Evolutionary conservation across 2,888 invertebrate genomes (phyloP).

Genomic region (Megamerina dolium): DNA sequence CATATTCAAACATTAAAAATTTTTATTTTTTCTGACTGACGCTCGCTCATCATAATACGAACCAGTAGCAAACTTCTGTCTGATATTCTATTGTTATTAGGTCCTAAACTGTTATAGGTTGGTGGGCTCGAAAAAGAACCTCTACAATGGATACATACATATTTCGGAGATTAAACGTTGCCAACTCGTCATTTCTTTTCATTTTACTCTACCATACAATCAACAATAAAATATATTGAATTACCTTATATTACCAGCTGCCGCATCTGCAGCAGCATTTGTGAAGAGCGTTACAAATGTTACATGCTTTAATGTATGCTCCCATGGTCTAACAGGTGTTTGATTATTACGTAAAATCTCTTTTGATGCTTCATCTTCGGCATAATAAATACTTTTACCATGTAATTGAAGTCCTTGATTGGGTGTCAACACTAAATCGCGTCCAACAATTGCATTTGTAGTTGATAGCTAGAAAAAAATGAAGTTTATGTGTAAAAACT

Average conservation of each 20-base stretch:
- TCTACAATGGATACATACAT: too few species aligned
- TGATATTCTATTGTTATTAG: too few species aligned
- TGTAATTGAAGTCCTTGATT: slow-evolving; percentile 34
- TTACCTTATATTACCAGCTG: slow-evolving; percentile 40
- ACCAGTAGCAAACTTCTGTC: too few species aligned
- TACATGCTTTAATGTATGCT: slow-evolving; percentile 62
- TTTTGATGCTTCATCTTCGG: slow-evolving; percentile 24
- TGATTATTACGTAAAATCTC: slow-evolving; percentile 9
- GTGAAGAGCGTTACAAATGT: slow-evolving; percentile 57
- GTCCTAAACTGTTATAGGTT: too few species aligned
- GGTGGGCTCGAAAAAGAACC: too few species aligned
- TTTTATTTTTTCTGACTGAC: too few species aligned
- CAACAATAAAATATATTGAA: too few species aligned
- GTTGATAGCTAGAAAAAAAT: slow-evolving; percentile 20
- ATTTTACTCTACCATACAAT: too few species aligned
- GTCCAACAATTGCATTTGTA: slow-evolving; percentile 30
- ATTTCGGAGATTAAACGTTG: too few species aligned
- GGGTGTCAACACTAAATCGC: slow-evolving; percentile 46
- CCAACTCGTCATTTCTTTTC: too few species aligned
- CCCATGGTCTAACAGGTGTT: slow-evolving; percentile 53
- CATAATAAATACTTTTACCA: slow-evolving; percentile 44
- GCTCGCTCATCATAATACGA: too few species aligned
- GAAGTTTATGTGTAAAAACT: slow-evolving; percentile 1
- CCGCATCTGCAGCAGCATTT: slow-evolving; percentile 31
- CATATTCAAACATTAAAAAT: too few species aligned